Evolutionary conservation across 2,888 invertebrate genomes (phyloP).

Genomic region (Dromius quadrimaculatus): DNA sequence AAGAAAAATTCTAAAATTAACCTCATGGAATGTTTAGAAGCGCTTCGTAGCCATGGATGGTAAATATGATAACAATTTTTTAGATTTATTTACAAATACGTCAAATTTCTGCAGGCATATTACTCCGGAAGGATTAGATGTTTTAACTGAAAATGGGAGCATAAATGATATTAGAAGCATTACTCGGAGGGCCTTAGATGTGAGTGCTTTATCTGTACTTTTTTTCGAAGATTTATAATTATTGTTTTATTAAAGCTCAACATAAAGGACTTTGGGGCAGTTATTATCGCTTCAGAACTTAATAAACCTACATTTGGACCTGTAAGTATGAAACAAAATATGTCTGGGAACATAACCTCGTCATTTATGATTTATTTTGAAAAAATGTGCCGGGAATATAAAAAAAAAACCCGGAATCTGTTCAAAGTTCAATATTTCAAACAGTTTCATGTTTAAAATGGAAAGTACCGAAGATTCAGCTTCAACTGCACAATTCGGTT

Average conservation of each 20-base stretch:
- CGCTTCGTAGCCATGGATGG: constrained; percentile 77
- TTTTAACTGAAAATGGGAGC: constrained; percentile 74
- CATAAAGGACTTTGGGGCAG: constrained; percentile 84
- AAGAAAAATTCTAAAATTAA: background rate
- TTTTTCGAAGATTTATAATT: constrained; percentile 31
- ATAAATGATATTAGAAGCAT: constrained; percentile 75
- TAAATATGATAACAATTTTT: constrained; percentile 63
- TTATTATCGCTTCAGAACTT: constrained; percentile 78
- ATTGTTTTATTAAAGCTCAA: constrained; percentile 73
- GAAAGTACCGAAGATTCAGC: no score
- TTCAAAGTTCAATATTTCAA: no score
- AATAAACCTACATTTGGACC: constrained; percentile 70
- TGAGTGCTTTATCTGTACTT: constrained; percentile 68
- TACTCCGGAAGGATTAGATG: constrained; percentile 77
- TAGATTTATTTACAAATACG: no score
- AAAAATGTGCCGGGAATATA: no score
- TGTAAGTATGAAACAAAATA: constrained; percentile 65
- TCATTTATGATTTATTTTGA: no score
- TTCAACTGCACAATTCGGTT: no score
- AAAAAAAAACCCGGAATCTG: no score
- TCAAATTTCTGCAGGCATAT: constrained; percentile 77
- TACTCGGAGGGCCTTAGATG: constrained; percentile 77
- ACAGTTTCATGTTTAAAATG: no score
- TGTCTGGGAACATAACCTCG: no score
- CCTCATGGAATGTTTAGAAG: constrained; percentile 72